phyloP scores from a whole-genome alignment of 2,888 invertebrate species.

The Dichetophora obliterata region DNA sequence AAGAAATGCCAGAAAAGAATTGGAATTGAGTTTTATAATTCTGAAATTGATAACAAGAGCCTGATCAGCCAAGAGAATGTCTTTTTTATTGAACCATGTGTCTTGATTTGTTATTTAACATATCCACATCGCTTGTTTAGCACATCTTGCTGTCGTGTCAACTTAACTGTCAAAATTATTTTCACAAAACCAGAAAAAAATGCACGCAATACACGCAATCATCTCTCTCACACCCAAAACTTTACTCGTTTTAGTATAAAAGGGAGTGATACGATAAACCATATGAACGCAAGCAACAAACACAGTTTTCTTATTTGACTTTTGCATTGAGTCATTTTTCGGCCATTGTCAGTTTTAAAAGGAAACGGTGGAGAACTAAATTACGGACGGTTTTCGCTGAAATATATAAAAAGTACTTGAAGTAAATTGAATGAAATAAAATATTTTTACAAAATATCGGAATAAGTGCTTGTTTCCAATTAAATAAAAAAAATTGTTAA shows the following conservation, averaged over 20 bases:
- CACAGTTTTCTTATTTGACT: background rate
- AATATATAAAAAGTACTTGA: background rate
- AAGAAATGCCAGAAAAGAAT: too few relatives aligned
- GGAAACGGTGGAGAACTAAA: background rate
- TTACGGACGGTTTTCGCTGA: background rate
- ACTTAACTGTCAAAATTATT: background rate
- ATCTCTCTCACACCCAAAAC: background rate
- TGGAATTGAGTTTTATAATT: too few relatives aligned
- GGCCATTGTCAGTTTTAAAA: constrained; percentile 22
- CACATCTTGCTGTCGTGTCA: background rate
- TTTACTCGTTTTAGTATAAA: background rate
- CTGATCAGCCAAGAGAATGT: too few relatives aligned
- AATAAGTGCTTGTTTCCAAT: background rate
- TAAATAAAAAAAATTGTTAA: background rate
- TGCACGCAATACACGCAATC: background rate
- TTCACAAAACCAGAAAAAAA: background rate
- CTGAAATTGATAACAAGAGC: too few relatives aligned
- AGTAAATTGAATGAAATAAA: background rate
- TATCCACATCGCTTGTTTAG: background rate
- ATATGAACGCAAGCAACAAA: background rate
- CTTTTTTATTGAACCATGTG: too few relatives aligned
- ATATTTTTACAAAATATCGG: background rate
- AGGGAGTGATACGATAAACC: background rate
- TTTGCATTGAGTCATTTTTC: constrained; percentile 22
- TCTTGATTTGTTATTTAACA: background rate